phyloP scores from a whole-genome alignment of 2,888 invertebrate species.

The Cyaniris semiargus region DNA sequence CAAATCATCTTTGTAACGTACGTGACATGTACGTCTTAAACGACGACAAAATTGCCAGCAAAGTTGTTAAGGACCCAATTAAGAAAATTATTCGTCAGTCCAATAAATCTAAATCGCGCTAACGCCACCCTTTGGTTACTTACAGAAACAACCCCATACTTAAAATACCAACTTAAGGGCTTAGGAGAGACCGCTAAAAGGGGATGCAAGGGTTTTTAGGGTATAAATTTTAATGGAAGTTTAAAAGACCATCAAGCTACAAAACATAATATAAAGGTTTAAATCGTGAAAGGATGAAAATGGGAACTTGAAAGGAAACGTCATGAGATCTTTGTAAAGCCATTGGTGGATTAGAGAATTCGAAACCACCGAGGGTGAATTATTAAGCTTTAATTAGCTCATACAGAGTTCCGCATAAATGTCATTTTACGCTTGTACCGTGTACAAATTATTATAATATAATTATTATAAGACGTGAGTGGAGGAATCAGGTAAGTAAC shows the following conservation, averaged over 20 bases:
- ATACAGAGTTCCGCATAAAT: neutral
- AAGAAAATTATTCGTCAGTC: conserved; percentile 32
- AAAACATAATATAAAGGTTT: conserved; percentile 25
- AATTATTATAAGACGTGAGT: too few relatives aligned
- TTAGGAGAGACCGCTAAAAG: conserved; percentile 39
- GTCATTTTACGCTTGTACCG: neutral
- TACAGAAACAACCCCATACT: conserved; percentile 36
- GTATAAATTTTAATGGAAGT: conserved; percentile 36
- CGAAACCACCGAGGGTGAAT: neutral
- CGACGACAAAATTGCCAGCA: neutral
- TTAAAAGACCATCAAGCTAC: conserved; percentile 35
- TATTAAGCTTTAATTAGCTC: conserved; percentile 9
- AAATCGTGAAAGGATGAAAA: conserved; percentile 13
- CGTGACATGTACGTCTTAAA: neutral
- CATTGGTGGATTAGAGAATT: conserved; percentile 23
- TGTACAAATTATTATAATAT: neutral
- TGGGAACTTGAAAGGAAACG: conserved; percentile 15
- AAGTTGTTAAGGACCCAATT: conserved; percentile 6
- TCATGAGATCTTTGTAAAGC: conserved; percentile 22
- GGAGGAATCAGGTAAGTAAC: too few relatives aligned
- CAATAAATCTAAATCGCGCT: conserved; percentile 36
- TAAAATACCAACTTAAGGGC: conserved; percentile 39
- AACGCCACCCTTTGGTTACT: conserved; percentile 35
- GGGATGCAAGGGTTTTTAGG: conserved; percentile 37
- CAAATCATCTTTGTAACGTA: neutral